Conservation (phyloP, 2,113 vertebrate genomes). For the Falcunculus frontatus region DNA sequence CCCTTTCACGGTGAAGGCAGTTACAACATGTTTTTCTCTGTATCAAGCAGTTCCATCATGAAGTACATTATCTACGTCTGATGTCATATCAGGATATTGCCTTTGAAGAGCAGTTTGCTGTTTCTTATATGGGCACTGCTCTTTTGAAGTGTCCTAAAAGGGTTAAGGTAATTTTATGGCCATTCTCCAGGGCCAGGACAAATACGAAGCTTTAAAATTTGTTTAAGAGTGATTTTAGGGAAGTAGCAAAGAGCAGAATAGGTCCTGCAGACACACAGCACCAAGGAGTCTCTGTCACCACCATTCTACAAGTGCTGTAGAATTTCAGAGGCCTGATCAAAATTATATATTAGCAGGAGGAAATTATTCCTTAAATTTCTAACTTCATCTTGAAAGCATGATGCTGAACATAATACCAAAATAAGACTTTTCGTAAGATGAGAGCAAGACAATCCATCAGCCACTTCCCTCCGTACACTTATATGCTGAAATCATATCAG, state of each 20-base stretch:
- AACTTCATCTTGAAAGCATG: neutral
- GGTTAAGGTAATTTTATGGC: neutral
- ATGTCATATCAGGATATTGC: slow-evolving; percentile 28
- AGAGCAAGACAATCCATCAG: neutral
- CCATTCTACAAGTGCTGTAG: neutral
- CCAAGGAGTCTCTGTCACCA: neutral
- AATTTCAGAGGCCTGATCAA: neutral
- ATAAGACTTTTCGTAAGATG: neutral
- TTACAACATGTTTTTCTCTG: slow-evolving; percentile 34
- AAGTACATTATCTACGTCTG: slow-evolving; percentile 7
- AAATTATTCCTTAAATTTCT: neutral
- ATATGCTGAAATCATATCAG: slow-evolving; percentile 8
- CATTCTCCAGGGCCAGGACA: neutral
- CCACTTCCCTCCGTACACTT: neutral
- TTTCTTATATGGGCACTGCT: neutral
- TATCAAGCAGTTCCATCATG: slow-evolving; percentile 29
- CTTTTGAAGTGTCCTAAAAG: neutral
- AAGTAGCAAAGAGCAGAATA: neutral
- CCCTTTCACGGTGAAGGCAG: neutral
- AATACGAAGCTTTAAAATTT: neutral
- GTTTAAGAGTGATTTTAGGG: neutral
- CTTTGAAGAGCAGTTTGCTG: slow-evolving; percentile 9
- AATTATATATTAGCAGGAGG: neutral
- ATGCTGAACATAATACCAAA: neutral
- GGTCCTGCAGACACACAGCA: neutral